A percentile compares a stretch with the other conserved stretches of the same genome.
phyloP scores from a whole-genome alignment of 2,797 vertebrate species.

The Falco cherrug region DNA sequence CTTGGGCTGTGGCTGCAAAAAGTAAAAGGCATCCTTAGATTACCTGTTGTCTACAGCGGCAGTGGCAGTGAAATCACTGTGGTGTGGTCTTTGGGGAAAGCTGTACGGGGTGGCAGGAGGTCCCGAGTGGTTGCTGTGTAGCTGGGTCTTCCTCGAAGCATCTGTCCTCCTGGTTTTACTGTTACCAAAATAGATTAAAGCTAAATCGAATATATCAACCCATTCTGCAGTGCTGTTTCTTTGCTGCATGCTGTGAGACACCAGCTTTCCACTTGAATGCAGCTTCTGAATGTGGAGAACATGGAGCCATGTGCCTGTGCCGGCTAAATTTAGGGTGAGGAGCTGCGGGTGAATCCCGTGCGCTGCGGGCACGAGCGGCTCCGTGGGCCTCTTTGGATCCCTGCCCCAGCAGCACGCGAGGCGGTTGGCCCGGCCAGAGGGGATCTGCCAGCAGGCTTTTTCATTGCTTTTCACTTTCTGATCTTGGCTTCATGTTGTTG shows the following conservation, averaged over 20 bases:
- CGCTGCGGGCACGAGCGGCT: rapidly evolving
- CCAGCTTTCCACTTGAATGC: background rate
- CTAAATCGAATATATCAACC: background rate
- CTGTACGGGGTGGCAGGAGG: background rate
- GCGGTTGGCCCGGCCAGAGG: rapidly evolving
- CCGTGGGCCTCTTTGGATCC: rapidly evolving
- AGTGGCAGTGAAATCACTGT: rapidly evolving
- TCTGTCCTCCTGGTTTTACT: background rate
- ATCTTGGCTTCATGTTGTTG: background rate
- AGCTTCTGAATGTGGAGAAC: background rate
- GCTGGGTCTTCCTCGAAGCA: background rate
- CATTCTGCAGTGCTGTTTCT: background rate
- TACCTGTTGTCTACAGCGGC: background rate
- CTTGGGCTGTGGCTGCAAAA: background rate
- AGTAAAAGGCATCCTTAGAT: background rate
- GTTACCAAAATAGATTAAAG: background rate
- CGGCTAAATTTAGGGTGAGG: rapidly evolving
- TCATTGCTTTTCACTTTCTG: background rate
- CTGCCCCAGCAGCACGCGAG: rapidly evolving
- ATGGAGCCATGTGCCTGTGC: background rate
- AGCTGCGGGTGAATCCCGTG: background rate
- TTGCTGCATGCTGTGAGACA: background rate
- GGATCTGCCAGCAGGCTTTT: background rate
- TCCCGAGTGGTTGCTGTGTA: background rate
- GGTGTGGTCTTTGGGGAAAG: background rate